Conservation (phyloP, 1,140 invertebrate genomes). For the Drosophila suzukii region DNA sequence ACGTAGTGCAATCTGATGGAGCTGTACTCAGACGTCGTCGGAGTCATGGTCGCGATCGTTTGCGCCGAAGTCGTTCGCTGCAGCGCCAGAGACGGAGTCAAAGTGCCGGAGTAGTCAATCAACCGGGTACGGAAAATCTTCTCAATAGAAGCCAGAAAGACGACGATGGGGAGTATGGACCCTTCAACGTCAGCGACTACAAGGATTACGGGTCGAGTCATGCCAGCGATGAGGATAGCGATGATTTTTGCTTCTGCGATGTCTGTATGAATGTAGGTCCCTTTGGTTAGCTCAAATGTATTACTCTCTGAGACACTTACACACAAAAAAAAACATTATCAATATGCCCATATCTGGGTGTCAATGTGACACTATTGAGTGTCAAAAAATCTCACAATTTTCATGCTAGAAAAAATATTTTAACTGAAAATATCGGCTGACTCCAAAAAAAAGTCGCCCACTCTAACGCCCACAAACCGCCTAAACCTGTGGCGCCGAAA, state of each 20-base stretch:
- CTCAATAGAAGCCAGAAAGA: background rate
- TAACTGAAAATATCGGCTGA: too few species aligned
- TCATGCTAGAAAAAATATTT: too few species aligned
- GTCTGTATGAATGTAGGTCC: constrained; percentile 88
- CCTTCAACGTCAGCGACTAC: constrained; percentile 69
- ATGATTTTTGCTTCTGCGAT: constrained; percentile 90
- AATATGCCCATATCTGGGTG: too few species aligned
- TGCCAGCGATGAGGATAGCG: constrained; percentile 74
- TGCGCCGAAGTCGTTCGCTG: constrained; percentile 38
- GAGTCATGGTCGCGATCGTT: constrained; percentile 28
- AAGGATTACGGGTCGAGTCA: constrained; percentile 48
- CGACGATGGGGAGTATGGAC: constrained; percentile 61
- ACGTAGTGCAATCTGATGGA: background rate
- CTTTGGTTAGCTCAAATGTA: background rate
- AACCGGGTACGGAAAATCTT: background rate
- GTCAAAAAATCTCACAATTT: too few species aligned
- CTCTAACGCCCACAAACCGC: too few species aligned
- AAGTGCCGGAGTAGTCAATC: constrained; percentile 24
- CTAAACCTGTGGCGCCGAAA: too few species aligned
- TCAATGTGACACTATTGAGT: too few species aligned
- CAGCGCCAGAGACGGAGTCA: constrained; percentile 44
- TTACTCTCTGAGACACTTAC: background rate
- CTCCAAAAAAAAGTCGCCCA: too few species aligned
- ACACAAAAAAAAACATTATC: too few species aligned
- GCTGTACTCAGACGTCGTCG: constrained; percentile 2